Conservation (phyloP, 2,113 vertebrate genomes). For the Cettia cetti region DNA sequence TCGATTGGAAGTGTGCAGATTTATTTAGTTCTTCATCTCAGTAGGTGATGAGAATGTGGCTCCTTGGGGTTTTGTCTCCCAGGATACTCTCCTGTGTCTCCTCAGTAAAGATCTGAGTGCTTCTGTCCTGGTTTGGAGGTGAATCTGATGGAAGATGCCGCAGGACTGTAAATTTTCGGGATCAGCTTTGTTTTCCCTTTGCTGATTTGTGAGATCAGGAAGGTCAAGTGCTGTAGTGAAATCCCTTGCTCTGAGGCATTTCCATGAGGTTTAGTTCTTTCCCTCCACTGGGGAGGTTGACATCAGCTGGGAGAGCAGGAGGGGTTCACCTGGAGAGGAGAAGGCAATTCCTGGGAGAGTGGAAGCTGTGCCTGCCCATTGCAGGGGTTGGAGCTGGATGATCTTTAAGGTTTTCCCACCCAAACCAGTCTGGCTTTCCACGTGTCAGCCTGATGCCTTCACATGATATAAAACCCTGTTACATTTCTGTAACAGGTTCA, state of each 20-base stretch:
- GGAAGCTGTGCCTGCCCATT: not conserved
- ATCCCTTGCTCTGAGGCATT: not conserved
- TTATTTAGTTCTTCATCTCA: not conserved
- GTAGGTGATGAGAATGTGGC: not conserved
- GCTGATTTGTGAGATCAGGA: not conserved
- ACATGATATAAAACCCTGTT: not conserved
- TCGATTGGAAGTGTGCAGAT: rapidly evolving
- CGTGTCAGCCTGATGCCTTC: not conserved
- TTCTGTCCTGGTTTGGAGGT: not conserved
- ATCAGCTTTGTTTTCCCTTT: not conserved
- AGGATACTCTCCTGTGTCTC: not conserved
- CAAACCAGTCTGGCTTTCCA: not conserved
- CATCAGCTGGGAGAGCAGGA: not conserved
- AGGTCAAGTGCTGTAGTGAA: not conserved
- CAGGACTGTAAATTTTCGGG: not conserved
- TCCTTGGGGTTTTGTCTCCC: not conserved
- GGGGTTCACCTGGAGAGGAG: not conserved
- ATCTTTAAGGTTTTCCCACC: not conserved
- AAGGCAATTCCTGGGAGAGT: not conserved
- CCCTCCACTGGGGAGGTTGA: not conserved
- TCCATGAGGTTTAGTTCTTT: not conserved
- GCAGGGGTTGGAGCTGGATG: not conserved
- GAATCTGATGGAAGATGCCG: not conserved
- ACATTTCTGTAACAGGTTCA: not conserved
- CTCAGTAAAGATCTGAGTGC: not conserved